Evolutionary conservation across 2,797 vertebrate genomes (phyloP).

Genomic region (Nyctalus aviator): DNA sequence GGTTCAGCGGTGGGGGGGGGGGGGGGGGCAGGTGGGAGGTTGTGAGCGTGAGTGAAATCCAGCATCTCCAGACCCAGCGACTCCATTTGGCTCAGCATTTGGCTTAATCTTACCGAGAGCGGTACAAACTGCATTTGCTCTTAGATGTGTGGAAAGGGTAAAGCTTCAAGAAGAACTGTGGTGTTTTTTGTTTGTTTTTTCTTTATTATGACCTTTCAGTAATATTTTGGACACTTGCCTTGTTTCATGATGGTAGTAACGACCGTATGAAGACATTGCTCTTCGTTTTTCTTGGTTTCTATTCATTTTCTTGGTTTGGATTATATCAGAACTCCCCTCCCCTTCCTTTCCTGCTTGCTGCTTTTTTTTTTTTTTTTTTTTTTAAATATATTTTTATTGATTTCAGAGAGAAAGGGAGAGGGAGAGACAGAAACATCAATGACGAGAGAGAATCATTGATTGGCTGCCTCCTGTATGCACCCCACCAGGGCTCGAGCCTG

Average conservation of each 20-base stretch:
- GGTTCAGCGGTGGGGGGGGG: no score
- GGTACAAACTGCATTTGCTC: background rate
- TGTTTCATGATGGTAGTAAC: background rate
- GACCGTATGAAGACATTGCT: fast-evolving
- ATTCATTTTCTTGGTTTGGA: no score
- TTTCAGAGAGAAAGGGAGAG: no score
- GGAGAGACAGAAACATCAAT: no score
- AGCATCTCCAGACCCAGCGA: no score
- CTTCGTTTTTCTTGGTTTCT: background rate
- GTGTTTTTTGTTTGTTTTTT: background rate
- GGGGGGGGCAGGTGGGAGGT: background rate
- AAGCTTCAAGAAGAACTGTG: background rate
- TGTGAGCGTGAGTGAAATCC: background rate
- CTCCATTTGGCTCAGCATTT: background rate
- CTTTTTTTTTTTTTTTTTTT: no score
- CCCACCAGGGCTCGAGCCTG: no score
- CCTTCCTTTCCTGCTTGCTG: background rate
- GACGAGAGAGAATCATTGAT: no score
- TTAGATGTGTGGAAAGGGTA: background rate
- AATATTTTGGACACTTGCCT: background rate
- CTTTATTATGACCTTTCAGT: background rate
- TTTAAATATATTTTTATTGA: no score
- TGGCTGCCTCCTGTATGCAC: no score
- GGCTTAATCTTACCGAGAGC: background rate
- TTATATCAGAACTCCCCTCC: background rate